Percentiles rank a stretch among this genome's conserved stretches.
phyloP scores from a whole-genome alignment of 2,888 invertebrate species.

The Imbricaverruca yamaguchii region DNA sequence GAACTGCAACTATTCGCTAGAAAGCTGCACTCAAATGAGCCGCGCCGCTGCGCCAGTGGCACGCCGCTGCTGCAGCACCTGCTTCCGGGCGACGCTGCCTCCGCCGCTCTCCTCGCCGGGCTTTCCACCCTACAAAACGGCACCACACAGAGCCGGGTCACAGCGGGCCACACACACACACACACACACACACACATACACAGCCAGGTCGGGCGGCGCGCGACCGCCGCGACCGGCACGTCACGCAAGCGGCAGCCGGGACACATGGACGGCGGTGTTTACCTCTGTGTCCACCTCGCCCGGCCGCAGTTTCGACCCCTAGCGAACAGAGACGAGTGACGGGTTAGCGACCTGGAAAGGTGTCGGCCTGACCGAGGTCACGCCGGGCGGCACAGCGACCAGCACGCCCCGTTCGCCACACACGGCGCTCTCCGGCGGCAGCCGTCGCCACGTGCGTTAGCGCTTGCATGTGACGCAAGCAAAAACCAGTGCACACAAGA shows the following conservation, averaged over 20 bases:
- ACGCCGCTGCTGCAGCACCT: no score
- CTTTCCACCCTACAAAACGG: not conserved
- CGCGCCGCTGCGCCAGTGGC: not conserved
- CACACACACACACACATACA: no score
- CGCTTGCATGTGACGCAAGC: not conserved
- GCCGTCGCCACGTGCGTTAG: not conserved
- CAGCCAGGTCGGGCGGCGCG: no score
- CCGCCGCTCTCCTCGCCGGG: not conserved
- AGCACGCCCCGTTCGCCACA: not conserved
- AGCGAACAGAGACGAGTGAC: not conserved
- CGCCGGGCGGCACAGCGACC: not conserved
- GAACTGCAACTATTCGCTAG: no score
- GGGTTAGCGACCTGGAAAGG: not conserved
- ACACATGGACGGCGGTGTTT: not conserved
- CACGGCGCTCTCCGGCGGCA: not conserved
- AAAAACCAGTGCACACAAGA: not conserved
- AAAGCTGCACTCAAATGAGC: not conserved
- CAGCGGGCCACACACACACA: no score
- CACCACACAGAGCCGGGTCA: not conserved
- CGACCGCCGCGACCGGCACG: no score
- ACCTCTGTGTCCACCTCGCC: slow-evolving; percentile 1
- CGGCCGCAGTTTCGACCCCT: slow-evolving; percentile 9
- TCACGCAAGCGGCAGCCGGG: not conserved
- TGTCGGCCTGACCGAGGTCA: no score
- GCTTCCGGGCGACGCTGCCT: not conserved